Conservation (phyloP, 2,113 vertebrate genomes). For the Mesoclemmys tuberculata region DNA sequence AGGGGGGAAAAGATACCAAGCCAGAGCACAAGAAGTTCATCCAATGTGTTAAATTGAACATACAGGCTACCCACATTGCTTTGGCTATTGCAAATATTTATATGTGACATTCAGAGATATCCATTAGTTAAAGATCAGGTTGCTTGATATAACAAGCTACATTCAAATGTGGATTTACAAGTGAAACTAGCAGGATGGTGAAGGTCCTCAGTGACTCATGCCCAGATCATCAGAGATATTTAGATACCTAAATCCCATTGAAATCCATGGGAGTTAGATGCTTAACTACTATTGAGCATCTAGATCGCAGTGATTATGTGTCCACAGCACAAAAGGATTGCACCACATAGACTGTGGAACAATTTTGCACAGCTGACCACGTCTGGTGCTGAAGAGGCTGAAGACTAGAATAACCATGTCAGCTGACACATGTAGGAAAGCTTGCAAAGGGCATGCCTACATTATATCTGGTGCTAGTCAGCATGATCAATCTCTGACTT, state of each 20-base stretch:
- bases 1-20: neutral
- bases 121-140: neutral
- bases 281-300: neutral
- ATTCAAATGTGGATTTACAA: neutral
- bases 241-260: neutral
- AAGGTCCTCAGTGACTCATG: neutral
- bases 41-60: neutral
- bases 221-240: neutral
- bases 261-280: neutral
- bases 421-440: conserved; percentile 1
- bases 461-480: conserved; percentile 32
- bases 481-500: conserved; percentile 21
- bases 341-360: neutral
- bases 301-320: neutral
- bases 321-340: conserved; percentile 23
- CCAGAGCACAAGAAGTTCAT: neutral
- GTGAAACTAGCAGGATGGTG: neutral
- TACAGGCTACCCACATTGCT: neutral
- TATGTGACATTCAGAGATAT: neutral
- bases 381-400: neutral
- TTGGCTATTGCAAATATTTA: neutral
- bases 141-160: neutral
- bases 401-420: neutral
- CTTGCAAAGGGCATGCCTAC: neutral
- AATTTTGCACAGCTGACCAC: conserved; percentile 2